Evolutionary conservation across 2,113 vertebrate species (phyloP).

Genomic region (Plectropomus leopardus): DNA sequence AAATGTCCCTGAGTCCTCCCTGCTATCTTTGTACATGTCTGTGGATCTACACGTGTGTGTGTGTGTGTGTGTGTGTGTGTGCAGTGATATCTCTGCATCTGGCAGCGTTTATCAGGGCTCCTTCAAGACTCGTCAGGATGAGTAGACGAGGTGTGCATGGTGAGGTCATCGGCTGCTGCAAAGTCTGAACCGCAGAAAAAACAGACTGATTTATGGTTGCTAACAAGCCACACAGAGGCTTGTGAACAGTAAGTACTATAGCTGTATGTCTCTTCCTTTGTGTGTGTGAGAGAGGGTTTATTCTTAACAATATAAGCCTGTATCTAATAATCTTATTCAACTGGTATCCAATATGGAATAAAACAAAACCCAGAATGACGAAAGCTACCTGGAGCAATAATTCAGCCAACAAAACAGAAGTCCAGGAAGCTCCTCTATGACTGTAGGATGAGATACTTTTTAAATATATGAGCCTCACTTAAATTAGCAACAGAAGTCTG

Average conservation of each 20-base stretch:
- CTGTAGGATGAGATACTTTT: constrained; percentile 33
- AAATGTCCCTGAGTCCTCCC: constrained; percentile 18
- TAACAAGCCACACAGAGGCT: constrained; percentile 66
- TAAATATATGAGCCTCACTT: constrained; percentile 28
- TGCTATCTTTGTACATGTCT: constrained; percentile 21
- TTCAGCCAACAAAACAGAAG: constrained; percentile 6
- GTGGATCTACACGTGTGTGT: constrained; percentile 5
- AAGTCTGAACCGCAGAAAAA: constrained; percentile 46
- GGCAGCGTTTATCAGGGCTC: constrained; percentile 77
- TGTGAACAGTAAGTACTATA: constrained; percentile 33
- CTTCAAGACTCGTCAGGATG: constrained; percentile 72
- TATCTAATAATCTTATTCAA: constrained; percentile 14
- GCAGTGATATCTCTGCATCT: constrained; percentile 73
- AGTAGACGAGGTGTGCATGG: constrained; percentile 61
- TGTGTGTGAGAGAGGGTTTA: constrained; percentile 37
- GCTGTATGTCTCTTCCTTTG: constrained; percentile 22
- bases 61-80: constrained; percentile 15
- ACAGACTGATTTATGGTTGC: constrained; percentile 71
- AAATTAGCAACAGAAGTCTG: constrained; percentile 33
- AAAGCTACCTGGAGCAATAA: constrained; percentile 8
- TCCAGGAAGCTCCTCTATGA: constrained; percentile 7
- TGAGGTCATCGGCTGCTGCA: constrained; percentile 72
- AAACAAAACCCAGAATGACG: background rate
- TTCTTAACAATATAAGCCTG: constrained; percentile 42
- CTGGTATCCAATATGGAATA: background rate